Evolutionary conservation across 2,113 vertebrate genomes (phyloP).

Genomic region (Paedocypris sp.): DNA sequence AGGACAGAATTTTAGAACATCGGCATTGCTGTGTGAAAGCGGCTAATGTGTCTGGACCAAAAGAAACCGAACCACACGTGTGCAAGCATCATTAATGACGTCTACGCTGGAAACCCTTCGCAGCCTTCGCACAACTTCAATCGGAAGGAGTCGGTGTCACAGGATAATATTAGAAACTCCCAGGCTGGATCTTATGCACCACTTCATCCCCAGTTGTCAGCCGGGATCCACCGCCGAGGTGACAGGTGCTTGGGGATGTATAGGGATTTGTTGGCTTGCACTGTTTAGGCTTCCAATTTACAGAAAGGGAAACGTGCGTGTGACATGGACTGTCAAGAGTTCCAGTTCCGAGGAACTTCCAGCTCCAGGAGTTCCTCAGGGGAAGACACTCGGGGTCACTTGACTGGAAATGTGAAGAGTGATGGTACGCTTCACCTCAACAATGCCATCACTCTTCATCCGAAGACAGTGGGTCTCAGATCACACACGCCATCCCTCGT

Average conservation of each 20-base stretch:
- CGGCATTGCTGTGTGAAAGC: too few relatives aligned
- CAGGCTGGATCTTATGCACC: background rate
- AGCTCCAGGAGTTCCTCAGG: background rate
- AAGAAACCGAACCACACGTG: too few relatives aligned
- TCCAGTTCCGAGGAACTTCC: background rate
- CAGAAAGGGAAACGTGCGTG: background rate
- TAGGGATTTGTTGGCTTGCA: background rate
- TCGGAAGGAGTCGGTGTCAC: background rate
- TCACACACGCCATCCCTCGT: slow-evolving; percentile 22
- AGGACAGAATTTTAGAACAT: too few relatives aligned
- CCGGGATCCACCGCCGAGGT: background rate
- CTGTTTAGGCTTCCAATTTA: background rate
- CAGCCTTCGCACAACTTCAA: background rate
- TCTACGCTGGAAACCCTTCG: background rate
- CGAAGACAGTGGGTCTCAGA: slow-evolving; percentile 58
- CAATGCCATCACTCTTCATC: slow-evolving; percentile 60
- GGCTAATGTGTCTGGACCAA: too few relatives aligned
- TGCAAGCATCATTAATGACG: too few relatives aligned
- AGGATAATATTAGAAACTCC: background rate
- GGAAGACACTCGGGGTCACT: slow-evolving; percentile 50
- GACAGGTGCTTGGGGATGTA: background rate
- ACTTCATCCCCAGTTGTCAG: background rate
- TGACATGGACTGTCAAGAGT: background rate
- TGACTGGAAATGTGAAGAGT: slow-evolving; percentile 43
- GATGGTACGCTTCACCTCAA: slow-evolving; percentile 49